These are phyloP conservation scores for Nothocercus julius DNA, from an alignment of 2,113 vertebrate genomes.

Conservation along the genomic window DNA sequence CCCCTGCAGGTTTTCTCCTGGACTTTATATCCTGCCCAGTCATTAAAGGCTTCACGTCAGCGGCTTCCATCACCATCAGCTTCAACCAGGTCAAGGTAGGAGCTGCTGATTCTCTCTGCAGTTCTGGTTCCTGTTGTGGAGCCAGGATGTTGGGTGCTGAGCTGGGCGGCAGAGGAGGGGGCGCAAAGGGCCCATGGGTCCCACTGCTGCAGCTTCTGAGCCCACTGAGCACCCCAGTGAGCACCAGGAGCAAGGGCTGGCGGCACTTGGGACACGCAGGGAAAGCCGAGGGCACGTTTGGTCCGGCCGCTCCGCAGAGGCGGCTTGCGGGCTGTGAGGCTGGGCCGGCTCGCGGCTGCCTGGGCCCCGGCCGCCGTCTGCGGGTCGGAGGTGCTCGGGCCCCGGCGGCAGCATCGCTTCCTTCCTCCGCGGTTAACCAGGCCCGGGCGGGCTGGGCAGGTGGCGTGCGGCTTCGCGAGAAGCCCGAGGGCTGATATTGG, in stretches of 20 bases:
- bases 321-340: neutral
- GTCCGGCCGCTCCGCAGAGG: neutral
- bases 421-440: slow-evolving; percentile 66
- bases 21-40: slow-evolving; percentile 95
- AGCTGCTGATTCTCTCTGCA: neutral
- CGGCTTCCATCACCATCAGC: slow-evolving; percentile 91
- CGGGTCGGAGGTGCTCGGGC: neutral
- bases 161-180: neutral
- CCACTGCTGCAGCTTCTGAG: neutral
- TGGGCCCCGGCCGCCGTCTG: rapidly evolving
- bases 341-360: neutral
- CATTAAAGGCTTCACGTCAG: slow-evolving; percentile 94
- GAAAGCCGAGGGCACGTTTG: neutral
- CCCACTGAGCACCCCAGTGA: neutral
- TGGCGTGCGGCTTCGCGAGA: neutral
- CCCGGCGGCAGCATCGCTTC: slow-evolving; percentile 6
- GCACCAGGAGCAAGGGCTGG: neutral
- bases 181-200: rapidly evolving
- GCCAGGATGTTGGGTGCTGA: rapidly evolving
- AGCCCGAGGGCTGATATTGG: neutral
- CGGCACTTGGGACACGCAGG: neutral
- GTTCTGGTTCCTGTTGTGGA: rapidly evolving
- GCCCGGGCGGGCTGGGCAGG: neutral
- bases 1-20: slow-evolving; percentile 86
- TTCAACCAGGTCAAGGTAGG: slow-evolving; percentile 94